Evolutionary conservation across 1,140 invertebrate genomes (phyloP), one percentile per base, ranked within the genome.

Genomic region (Magallana gigas): DNA sequence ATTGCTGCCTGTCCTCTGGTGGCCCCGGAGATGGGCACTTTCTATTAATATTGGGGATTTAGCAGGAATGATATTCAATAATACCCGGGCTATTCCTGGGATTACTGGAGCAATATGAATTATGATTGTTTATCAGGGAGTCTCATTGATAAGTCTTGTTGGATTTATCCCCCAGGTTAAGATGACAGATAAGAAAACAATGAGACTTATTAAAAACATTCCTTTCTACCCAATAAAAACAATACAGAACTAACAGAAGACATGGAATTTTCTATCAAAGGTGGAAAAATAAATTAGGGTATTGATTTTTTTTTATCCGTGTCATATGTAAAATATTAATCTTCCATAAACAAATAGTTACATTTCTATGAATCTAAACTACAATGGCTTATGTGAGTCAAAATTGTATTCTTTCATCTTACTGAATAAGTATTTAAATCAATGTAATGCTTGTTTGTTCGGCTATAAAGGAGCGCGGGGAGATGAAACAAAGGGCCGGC

Each of bases 1-100:
- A 76, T 76, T 76, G 68, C 23, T 9, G 68, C 4, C 11, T 12
- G 68, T 29, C 68, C 68, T 29, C 68, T 76, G 23, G 68, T 76
- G 68, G 68, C 68, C 23, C 68, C 18, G 68, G 68, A 36, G 68
- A 76, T 76, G 68, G 68, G 68, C 23, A 76, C 68, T 29, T 76
- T 76, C 68, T 76, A 76, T 76, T 76, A 76, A 76, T 76, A 76
- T 76, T 76, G 23, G 68, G 68, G 68, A 76, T 76, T 76, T 76
- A 76, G 68, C 7, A 9, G 23, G 68, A 76, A 76, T 23, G 68
- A 76, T 76, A 76, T 76, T 76, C 68, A 76, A 76, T 76, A 76
- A 76, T 76, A 29, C 68, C 68, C 11, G 18, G 23, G 8, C 68
- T 76, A 29, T 76, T 36, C 18, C 23, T 29, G 68, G 68, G 29